Evolutionary conservation across 1,140 invertebrate genomes (phyloP).

Genomic region (Orchesella cincta): DNA sequence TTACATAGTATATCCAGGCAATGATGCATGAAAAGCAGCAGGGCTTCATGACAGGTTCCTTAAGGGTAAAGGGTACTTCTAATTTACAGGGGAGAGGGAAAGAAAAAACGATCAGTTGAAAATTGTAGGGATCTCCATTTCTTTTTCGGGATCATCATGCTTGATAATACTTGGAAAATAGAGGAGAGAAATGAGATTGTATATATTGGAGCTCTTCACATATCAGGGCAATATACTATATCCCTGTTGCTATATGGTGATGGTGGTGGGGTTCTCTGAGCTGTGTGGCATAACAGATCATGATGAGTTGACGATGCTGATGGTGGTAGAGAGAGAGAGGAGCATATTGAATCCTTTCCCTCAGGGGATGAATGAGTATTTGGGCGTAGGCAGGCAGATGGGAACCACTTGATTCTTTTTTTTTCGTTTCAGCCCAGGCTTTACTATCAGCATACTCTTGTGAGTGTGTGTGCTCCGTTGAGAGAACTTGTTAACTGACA

Average conservation of each 20-base stretch:
- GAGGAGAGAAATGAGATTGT: no score
- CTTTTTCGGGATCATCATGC: background rate
- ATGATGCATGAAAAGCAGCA: background rate
- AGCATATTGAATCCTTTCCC: conserved; percentile 28
- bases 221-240: no score
- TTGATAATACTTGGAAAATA: no score
- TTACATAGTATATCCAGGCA: background rate
- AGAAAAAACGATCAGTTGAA: background rate
- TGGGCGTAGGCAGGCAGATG: conserved; percentile 27
- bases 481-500: conserved; percentile 15
- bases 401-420: conserved; percentile 25
- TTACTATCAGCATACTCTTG: no score
- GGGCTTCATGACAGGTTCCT: conserved; percentile 15
- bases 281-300: background rate
- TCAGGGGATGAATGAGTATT: conserved; percentile 27
- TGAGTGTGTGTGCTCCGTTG: background rate
- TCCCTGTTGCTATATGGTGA: background rate
- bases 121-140: background rate
- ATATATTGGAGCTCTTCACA: no score
- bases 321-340: background rate
- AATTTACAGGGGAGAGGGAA: background rate
- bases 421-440: background rate
- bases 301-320: background rate
- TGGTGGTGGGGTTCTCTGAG: background rate
- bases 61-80: conserved; percentile 24